Evolutionary conservation across 1,140 invertebrate species (phyloP), one percentile per base, ranked within the genome.

Genomic region (Drosophila novamexicana): DNA sequence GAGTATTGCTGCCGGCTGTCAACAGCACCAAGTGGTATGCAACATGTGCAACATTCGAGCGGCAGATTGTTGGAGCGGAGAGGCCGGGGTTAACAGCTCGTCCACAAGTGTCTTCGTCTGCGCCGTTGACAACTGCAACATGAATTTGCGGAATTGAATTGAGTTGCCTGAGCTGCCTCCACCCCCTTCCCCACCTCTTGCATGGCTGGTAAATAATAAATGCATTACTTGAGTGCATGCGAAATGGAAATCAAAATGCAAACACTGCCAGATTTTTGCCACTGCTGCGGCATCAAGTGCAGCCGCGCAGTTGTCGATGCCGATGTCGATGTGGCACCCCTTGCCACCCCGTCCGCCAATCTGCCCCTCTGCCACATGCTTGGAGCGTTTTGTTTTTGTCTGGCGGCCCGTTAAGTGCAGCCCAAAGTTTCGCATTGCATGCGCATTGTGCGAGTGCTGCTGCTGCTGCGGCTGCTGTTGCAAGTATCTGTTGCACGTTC

Each of bases 171-270:
- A 12, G 72, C 37, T 45, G 52, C 50, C 47, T 54, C 37, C 4
- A 14, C 14, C 29, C 37, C n/a, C 16, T 12, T 5, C 37, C 50
- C 8, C 44, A 47, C 54, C 53, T 42, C 37, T 59, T 65, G 61
- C 76, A 58, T 54, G 79, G 54, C 75, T 80, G 77, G 76, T 81
- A 89, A 90, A 90, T 90, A 88, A 90, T 89, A 84, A 89, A 89
- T 89, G 85, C 81, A 78, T 89, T 85, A 83, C 84, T 90, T 64
- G 81, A 79, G 84, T 81, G 84, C 81, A 85, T 89, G 80, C 74
- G 81, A 89, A 81, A 89, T 84, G 85, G 77, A 73, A 85, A 89
- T 84, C 81, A 90, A 89, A 89, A 81, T 90, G 85, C 74, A 89
- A 85, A 77, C 84, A 77, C 66, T 89, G 83, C 83, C 83, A 83